A percentile compares a stretch with the other conserved stretches of the same genome.
These are phyloP conservation scores for Stichopus chloronotus DNA, from an alignment of 35 echinoderm and acorn worm species.

Conservation along the genomic window DNA sequence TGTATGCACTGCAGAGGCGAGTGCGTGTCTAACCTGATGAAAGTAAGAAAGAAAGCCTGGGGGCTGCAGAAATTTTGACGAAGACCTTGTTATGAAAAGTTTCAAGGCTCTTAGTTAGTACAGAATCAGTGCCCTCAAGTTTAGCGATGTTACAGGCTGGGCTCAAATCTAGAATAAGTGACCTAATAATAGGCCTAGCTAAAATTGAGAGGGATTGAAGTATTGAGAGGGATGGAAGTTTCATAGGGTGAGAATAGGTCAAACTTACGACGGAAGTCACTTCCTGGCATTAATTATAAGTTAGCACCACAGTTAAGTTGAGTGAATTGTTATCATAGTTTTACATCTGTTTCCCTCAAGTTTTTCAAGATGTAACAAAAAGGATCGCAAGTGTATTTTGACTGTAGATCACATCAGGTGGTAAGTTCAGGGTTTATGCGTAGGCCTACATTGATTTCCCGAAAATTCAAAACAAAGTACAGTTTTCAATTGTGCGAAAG, in stretches of 20 bases:
- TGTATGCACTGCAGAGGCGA: too few relatives aligned
- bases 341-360: not conserved
- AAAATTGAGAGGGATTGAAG: not conserved
- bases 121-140: not conserved
- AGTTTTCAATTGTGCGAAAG: too few relatives aligned
- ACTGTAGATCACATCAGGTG: too few relatives aligned
- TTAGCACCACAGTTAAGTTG: not conserved
- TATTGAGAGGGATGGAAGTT: not conserved
- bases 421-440: too few relatives aligned
- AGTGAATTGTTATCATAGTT: not conserved
- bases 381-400: too few relatives aligned
- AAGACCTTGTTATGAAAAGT: not conserved
- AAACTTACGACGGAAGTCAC: not conserved
- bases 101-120: conserved; percentile 1
- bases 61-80: too few relatives aligned
- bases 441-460: too few relatives aligned
- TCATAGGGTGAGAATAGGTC: not conserved
- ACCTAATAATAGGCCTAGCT: not conserved
- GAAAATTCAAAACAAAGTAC: too few relatives aligned
- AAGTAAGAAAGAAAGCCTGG: too few relatives aligned
- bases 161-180: not conserved
- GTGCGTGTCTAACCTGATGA: too few relatives aligned
- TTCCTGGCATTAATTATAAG: too few relatives aligned
- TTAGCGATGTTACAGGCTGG: not conserved
- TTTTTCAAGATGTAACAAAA: too few relatives aligned